Evolutionary conservation across 2,888 invertebrate genomes (phyloP), one percentile per base, ranked within the genome.

Genomic region (Hirtodrosophila alboralis): DNA sequence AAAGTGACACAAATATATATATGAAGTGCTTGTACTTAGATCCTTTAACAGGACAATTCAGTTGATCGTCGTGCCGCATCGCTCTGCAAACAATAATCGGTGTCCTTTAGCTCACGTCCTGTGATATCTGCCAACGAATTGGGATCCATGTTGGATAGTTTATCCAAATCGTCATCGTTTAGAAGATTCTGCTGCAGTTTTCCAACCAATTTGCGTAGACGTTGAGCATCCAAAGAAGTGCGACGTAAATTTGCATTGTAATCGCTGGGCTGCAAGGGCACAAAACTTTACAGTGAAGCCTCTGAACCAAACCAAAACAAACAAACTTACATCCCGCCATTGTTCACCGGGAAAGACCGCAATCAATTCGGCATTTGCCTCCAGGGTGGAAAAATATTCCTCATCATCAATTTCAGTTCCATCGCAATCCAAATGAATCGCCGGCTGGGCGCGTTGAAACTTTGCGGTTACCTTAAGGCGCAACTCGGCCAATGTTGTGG

Each of bases 381-480:
- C 96, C 75, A 97, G 91, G 6, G 97, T 97, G 41, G 94, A 95
- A 90, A 97, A 97, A 91, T 97, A 97, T 89, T 97, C 97, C 89
- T 97, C 97, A 87, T 97, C 97, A 84, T 97, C 97, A 37, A 97
- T 95, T 92, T 97, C 97, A 0, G 97, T 97, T 16, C 97, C 97
- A 91, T 97, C 97, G 54, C 93, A 94, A 89, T 97, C 97, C 74
- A 97, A 91, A 27, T 96, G 97, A 51, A 97, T 95, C 53, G 95
- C 95, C 54, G 96, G 91, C 57, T 91, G 87, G 3, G 47, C 16
- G 14, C 92, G 90, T 16, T 93, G 93, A 65, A 96, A 92, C 90
- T 95, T 95, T 84, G 93, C 94, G 43, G 94, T 92, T 43, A 95
- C 94, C 91, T 95, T 94, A 63, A 92, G 91, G 71, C 94, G 93